These are phyloP conservation scores for Tenthredo amoena DNA, from an alignment of 2,888 invertebrate species.

Conservation along the genomic window DNA sequence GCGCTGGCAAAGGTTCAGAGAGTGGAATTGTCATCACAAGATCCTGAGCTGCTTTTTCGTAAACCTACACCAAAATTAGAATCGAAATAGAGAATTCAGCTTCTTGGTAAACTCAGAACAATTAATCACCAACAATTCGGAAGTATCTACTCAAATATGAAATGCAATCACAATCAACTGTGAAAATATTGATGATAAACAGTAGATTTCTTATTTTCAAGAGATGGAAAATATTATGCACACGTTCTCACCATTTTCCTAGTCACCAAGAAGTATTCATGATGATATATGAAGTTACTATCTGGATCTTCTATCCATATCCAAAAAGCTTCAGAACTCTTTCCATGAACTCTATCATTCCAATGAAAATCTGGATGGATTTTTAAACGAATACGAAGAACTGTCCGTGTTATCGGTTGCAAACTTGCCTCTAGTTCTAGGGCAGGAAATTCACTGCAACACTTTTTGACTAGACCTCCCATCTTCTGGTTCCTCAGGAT, in stretches of 20 bases:
- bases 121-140: not conserved
- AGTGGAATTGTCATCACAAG: constrained; percentile 97
- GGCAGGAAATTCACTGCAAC: constrained; percentile 91
- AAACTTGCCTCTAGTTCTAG: constrained; percentile 91
- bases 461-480: constrained; percentile 89
- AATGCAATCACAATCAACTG: not conserved
- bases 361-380: constrained; percentile 89
- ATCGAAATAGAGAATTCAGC: not conserved
- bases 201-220: not conserved
- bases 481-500: constrained; percentile 88
- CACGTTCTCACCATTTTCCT: constrained; percentile 84
- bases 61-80: constrained; percentile 65
- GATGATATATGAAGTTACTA: constrained; percentile 96
- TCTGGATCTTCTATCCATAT: constrained; percentile 99
- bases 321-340: constrained; percentile 95
- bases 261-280: constrained; percentile 93
- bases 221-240: not conserved
- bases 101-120: not conserved
- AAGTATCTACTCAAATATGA: constrained; percentile 29
- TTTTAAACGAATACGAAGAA: constrained; percentile 89
- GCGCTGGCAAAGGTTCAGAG: constrained; percentile 92
- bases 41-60: constrained; percentile 87
- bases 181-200: too few species aligned
- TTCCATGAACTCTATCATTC: constrained; percentile 95
- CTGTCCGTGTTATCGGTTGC: constrained; percentile 97